Conservation (phyloP, 2,888 invertebrate species). For the Timema cristinae region DNA sequence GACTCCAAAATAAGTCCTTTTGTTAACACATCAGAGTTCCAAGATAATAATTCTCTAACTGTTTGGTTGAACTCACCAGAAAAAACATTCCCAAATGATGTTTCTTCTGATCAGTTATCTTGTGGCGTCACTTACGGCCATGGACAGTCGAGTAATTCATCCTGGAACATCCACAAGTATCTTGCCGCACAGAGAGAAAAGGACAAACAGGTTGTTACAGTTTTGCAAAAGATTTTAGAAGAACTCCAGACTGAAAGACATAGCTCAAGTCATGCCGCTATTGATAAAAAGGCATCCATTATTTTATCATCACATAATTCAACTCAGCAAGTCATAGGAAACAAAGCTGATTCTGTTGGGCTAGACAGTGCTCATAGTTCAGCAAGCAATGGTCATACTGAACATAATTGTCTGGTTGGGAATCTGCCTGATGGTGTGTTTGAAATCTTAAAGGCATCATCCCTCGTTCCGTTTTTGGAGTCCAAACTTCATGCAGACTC, state of each 20-base stretch:
- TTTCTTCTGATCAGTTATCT: no score
- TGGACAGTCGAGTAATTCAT: no score
- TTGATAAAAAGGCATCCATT: conserved; percentile 20
- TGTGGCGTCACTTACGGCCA: no score
- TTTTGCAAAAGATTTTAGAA: conserved; percentile 29
- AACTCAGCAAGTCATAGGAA: neutral
- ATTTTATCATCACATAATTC: conserved; percentile 14
- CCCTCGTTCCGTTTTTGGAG: conserved; percentile 30
- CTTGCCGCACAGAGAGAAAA: conserved; percentile 42
- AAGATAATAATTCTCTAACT: no score
- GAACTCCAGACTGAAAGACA: conserved; percentile 22
- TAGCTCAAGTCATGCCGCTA: conserved; percentile 7
- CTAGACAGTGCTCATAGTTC: neutral
- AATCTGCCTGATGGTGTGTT: conserved; percentile 13
- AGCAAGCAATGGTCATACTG: conserved; percentile 18
- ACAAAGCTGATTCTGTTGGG: neutral
- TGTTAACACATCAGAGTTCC: no score
- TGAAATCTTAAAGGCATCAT: conserved; percentile 27
- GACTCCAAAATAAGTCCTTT: no score
- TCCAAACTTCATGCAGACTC: conserved; percentile 37
- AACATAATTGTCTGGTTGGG: conserved; percentile 7
- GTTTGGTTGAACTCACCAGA: no score
- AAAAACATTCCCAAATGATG: no score
- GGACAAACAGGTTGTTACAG: conserved; percentile 40
- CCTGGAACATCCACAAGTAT: conserved; percentile 42